Conservation (phyloP, 1,140 invertebrate genomes). For the Caenorhabditis latens region DNA sequence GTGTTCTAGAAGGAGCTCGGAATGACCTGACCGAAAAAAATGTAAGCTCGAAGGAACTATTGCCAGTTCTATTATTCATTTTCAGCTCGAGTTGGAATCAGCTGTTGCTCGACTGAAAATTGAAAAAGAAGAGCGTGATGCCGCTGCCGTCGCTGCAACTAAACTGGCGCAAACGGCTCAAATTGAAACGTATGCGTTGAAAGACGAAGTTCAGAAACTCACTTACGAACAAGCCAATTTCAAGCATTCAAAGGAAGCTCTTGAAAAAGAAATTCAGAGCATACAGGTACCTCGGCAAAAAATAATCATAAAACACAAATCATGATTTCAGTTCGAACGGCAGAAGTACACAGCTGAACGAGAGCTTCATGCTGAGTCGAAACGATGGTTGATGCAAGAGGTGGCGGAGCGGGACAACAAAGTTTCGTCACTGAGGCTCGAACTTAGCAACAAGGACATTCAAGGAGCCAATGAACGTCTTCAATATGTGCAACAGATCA, state of each 20-base stretch:
- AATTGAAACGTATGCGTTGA: conserved; percentile 14
- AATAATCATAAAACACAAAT: neutral
- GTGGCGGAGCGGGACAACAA: conserved; percentile 34
- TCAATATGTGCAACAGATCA: conserved; percentile 2
- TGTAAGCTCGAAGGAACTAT: neutral
- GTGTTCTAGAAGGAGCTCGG: neutral
- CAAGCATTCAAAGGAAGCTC: conserved; percentile 12
- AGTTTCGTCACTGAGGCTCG: conserved; percentile 8
- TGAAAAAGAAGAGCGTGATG: conserved; percentile 22
- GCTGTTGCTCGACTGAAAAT: conserved; percentile 11
- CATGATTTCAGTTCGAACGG: conserved; percentile 1
- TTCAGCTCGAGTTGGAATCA: conserved; percentile 25
- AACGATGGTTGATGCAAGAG: conserved; percentile 35
- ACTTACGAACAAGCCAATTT: neutral
- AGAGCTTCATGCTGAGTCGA: conserved; percentile 16
- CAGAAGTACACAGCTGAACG: conserved; percentile 7
- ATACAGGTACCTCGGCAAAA: neutral
- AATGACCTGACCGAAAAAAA: conserved; percentile 13
- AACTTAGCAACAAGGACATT: conserved; percentile 35
- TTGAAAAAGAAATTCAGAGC: conserved; percentile 15
- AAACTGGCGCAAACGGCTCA: conserved; percentile 10
- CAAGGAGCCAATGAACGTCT: conserved; percentile 23
- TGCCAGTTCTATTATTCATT: neutral
- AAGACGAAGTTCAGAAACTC: conserved; percentile 11
- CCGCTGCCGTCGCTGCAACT: neutral